Conservation (phyloP, 2,888 invertebrate genomes). For the Mactromeris polynyma region DNA sequence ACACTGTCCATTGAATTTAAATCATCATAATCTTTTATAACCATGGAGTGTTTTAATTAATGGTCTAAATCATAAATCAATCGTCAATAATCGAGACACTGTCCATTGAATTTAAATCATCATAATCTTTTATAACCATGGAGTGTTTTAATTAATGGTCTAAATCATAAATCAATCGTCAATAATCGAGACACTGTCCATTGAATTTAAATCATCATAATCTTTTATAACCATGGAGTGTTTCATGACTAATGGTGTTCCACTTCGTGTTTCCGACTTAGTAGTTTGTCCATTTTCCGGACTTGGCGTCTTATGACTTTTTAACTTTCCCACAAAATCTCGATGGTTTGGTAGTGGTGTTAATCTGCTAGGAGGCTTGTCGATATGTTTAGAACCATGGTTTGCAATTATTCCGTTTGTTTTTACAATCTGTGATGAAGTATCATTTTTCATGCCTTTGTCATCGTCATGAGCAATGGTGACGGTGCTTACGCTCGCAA, state of each 20-base stretch:
- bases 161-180: background rate
- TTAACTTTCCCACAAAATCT: slow-evolving; percentile 8
- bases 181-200: slow-evolving; percentile 23
- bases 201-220: background rate
- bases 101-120: too few species aligned
- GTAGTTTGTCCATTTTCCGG: background rate
- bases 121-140: too few species aligned
- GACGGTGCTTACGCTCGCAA: slow-evolving; percentile 26
- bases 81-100: slow-evolving; percentile 6
- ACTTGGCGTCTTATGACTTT: background rate
- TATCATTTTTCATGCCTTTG: background rate
- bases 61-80: too few species aligned
- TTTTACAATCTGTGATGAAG: background rate
- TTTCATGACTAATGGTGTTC: slow-evolving; percentile 13
- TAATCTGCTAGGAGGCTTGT: background rate
- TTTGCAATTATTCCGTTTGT: background rate
- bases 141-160: too few species aligned
- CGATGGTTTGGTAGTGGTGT: slow-evolving; percentile 27
- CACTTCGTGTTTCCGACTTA: background rate
- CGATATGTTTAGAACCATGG: background rate
- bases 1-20: too few species aligned
- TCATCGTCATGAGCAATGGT: background rate
- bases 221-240: background rate
- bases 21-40: too few species aligned
- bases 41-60: too few species aligned